Percentiles rank a stretch among this genome's conserved stretches.
These are phyloP conservation scores for Ooceraea biroi DNA, from an alignment of 1,140 invertebrate genomes.

Conservation along the genomic window DNA sequence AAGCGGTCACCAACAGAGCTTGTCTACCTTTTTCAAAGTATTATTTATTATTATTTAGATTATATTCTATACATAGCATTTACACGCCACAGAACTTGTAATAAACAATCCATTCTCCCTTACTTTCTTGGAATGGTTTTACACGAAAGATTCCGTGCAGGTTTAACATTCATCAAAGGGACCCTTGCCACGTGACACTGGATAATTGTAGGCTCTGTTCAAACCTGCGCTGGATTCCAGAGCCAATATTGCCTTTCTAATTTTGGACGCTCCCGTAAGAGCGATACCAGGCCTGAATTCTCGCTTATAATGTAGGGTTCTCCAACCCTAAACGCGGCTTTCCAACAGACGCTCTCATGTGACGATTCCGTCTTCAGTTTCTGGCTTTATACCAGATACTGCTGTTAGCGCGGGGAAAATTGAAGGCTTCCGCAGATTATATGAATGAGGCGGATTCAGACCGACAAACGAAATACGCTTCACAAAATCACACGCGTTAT, in stretches of 20 bases:
- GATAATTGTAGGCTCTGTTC: constrained; percentile 56
- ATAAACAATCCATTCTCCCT: too few relatives aligned
- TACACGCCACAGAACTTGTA: too few relatives aligned
- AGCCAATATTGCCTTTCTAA: constrained; percentile 31
- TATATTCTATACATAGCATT: too few relatives aligned
- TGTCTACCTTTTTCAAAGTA: too few relatives aligned
- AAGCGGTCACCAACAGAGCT: too few relatives aligned
- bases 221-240: background rate
- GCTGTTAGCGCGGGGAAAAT: constrained; percentile 14
- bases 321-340: background rate
- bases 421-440: constrained; percentile 19
- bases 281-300: background rate
- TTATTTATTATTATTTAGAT: too few relatives aligned
- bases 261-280: constrained; percentile 25
- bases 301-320: constrained; percentile 47
- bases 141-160: background rate
- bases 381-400: constrained; percentile 1
- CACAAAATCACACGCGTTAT: background rate
- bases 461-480: too few relatives aligned
- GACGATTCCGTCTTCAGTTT: constrained; percentile 1
- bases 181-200: constrained; percentile 23
- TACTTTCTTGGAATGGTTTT: background rate
- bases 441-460: background rate
- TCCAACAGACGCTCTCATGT: constrained; percentile 19
- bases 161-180: too few relatives aligned